These are phyloP conservation scores for Nephrotoma guestfalica DNA, from an alignment of 2,888 invertebrate genomes.

Conservation along the genomic window DNA sequence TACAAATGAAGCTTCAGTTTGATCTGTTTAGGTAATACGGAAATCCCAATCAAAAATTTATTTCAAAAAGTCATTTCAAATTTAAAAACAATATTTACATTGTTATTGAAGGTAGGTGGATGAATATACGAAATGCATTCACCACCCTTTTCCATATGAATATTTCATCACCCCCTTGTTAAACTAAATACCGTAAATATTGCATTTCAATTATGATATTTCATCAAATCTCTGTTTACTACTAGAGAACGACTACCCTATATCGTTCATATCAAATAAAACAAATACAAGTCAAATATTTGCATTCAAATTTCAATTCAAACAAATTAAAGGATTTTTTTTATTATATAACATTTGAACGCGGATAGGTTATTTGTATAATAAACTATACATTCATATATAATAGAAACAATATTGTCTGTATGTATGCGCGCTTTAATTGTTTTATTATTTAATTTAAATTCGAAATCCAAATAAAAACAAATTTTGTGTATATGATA, in stretches of 20 bases:
- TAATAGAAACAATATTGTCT: neutral
- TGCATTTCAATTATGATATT: neutral
- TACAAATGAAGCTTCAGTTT: neutral
- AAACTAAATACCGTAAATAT: neutral
- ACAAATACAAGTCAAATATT: neutral
- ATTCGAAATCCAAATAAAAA: neutral
- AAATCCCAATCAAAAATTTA: neutral
- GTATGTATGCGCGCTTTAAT: neutral
- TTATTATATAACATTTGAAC: neutral
- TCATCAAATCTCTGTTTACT: neutral
- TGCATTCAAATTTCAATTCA: neutral
- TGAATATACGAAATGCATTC: neutral
- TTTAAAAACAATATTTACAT: neutral
- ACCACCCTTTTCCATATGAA: neutral
- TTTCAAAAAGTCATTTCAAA: neutral
- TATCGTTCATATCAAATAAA: neutral
- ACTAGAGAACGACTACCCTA: neutral
- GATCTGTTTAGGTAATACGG: neutral
- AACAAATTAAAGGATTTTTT: neutral
- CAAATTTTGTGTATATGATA: neutral
- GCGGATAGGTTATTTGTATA: neutral
- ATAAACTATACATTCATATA: neutral
- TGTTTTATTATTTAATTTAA: neutral
- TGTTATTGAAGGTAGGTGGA: neutral
- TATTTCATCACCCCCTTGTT: neutral